Evolutionary conservation across 2,888 invertebrate genomes (phyloP), one percentile per base, ranked within the genome.

Genomic region (Drosophila anomelani): DNA sequence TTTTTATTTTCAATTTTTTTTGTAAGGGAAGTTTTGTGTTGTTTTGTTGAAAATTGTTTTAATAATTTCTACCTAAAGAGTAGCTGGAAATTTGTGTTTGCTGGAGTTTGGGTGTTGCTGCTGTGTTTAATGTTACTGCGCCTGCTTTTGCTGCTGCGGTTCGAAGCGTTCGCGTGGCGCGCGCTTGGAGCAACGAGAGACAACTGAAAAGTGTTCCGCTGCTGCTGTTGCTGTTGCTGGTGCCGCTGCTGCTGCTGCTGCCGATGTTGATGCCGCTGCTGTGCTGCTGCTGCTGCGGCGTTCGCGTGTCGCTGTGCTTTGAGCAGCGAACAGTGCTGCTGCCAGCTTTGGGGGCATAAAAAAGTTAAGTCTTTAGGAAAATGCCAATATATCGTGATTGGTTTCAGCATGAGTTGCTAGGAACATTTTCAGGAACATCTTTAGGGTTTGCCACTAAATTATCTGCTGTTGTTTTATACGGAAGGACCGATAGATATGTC

Each of bases 121-220:
- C 46, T 76, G 51, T 44, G 57, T 44, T 44, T 78, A 46, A 15
- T 78, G 54, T 66, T 81, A 63, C 61, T 61, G 58, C 53, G 72
- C 36, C 58, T 58, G 67, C 26, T 29, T 29, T 29, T 59, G 66
- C 36, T 56, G 43, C 38, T 71, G 54, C 29, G 51, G 53, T 41
- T 71, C 62, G 80, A 85, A 88, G 81, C 81, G 77, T 77, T 87
- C 91, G 85, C 86, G 90, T 88, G 81, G 85, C 87, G 88, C 89
- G 87, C 84, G 80, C 90, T 90, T 61, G 32, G 85, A 91, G 88
- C 90, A 90, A 84, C 90, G 88, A 90, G 88, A 91, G 89, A 89
- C 90, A 91, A 91, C 91, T 91, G 91, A 89, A 89, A 87, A 82
- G 44, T 44, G 44, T 44, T 44, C 44, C 44, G 23, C 44, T 44